Conservation (phyloP, 2,888 invertebrate species). For the Caenorhabditis panamensis region DNA sequence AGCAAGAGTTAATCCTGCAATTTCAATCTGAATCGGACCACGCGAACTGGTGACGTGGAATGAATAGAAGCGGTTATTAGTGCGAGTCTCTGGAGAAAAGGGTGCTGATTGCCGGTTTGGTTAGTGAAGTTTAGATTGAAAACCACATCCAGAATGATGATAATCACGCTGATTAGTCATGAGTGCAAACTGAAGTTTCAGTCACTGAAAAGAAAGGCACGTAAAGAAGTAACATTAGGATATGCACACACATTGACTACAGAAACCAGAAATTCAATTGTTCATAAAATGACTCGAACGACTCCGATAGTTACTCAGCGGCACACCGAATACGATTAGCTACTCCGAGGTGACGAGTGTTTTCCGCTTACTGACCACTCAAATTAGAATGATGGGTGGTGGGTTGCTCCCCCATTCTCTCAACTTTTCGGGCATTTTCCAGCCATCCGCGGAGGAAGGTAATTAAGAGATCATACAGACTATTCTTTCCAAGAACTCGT, state of each 20-base stretch:
- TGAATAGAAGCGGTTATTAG: slow-evolving; percentile 34
- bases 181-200: slow-evolving; percentile 4
- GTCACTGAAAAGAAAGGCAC: slow-evolving; percentile 2
- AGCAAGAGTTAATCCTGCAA: slow-evolving; percentile 6
- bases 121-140: background rate
- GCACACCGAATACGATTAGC: slow-evolving; percentile 23
- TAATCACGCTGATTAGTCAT: slow-evolving; percentile 42
- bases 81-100: slow-evolving; percentile 20
- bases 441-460: background rate
- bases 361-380: slow-evolving; percentile 33
- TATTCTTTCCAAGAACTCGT: slow-evolving; percentile 31
- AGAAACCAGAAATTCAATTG: background rate
- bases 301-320: slow-evolving; percentile 7
- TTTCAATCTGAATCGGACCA: background rate
- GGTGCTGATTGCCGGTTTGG: slow-evolving; percentile 14
- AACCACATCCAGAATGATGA: background rate
- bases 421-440: background rate
- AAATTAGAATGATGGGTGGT: slow-evolving; percentile 48
- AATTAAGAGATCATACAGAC: slow-evolving; percentile 25
- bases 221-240: too few relatives aligned
- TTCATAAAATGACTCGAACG: background rate
- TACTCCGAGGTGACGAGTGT: slow-evolving; percentile 30
- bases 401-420: background rate
- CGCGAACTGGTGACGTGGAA: slow-evolving; percentile 31
- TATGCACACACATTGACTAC: background rate